Percentiles rank a stretch among this genome's conserved stretches.
phyloP scores from a whole-genome alignment of 2,888 invertebrate species.

The Pandemis heparana region DNA sequence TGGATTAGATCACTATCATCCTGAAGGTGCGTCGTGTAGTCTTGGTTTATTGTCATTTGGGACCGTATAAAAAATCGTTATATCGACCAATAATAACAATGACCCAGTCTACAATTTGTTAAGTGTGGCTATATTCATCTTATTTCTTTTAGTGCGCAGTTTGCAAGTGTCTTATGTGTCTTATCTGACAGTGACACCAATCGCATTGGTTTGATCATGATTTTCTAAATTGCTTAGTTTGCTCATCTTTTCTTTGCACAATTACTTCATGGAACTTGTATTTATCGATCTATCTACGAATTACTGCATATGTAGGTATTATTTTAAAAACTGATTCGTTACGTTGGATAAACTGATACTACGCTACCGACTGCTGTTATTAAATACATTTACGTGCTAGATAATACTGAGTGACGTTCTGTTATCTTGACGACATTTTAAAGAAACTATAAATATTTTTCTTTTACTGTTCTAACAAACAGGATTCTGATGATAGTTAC shows the following conservation, averaged over 20 bases:
- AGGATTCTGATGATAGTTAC: constrained; percentile 8
- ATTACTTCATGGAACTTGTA: too few species aligned
- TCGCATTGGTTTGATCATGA: not conserved
- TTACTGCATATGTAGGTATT: too few species aligned
- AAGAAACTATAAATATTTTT: constrained; percentile 11
- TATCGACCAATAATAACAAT: too few species aligned
- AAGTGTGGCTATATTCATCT: too few species aligned
- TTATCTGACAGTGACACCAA: not conserved
- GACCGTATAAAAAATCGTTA: not conserved
- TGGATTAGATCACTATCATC: too few species aligned
- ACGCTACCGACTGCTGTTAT: not conserved
- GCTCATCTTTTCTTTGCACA: not conserved
- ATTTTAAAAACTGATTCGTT: too few species aligned
- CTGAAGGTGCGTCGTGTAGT: too few species aligned
- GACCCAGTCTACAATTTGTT: too few species aligned
- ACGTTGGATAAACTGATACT: not conserved
- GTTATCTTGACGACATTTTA: constrained; percentile 13
- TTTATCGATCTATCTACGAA: too few species aligned
- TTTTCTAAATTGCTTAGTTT: not conserved
- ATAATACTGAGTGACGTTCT: constrained; percentile 7
- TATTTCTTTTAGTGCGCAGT: not conserved
- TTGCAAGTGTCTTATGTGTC: not conserved
- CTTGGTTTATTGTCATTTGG: not conserved
- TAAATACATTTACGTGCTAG: constrained; percentile 13
- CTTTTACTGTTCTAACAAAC: constrained; percentile 16